Evolutionary conservation across 1,140 invertebrate genomes (phyloP).

Genomic region (Geopemphigus sp.): DNA sequence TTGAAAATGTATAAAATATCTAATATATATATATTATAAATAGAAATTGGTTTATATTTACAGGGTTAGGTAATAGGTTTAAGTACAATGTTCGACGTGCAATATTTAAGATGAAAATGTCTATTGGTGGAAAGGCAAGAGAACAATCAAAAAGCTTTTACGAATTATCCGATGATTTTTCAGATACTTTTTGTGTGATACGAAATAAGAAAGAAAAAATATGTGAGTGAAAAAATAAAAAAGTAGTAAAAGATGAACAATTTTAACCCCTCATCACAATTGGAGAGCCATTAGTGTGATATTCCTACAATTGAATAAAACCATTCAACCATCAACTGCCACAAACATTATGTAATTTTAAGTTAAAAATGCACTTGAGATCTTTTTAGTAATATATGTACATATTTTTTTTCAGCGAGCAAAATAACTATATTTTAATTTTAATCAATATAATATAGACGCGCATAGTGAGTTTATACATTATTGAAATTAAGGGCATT

Average conservation of each 20-base stretch:
- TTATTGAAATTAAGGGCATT: too few species aligned
- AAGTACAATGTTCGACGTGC: background rate
- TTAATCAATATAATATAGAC: background rate
- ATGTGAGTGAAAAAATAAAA: slow-evolving; percentile 12
- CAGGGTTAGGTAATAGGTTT: slow-evolving; percentile 4
- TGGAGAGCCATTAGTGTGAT: slow-evolving; percentile 45
- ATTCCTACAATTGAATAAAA: slow-evolving; percentile 46
- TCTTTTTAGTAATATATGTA: slow-evolving; percentile 1
- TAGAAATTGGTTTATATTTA: too few species aligned
- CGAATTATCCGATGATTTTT: slow-evolving; percentile 20
- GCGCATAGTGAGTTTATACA: too few species aligned
- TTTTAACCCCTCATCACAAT: slow-evolving; percentile 44
- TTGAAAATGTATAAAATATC: too few species aligned
- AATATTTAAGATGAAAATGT: slow-evolving; percentile 1
- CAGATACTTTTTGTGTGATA: background rate
- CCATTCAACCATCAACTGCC: slow-evolving; percentile 37
- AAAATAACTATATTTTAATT: background rate
- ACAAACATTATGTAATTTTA: slow-evolving; percentile 38
- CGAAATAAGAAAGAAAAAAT: background rate
- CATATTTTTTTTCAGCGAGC: background rate
- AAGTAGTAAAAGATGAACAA: slow-evolving; percentile 37
- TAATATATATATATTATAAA: too few species aligned
- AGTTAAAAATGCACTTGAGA: background rate
- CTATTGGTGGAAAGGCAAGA: slow-evolving; percentile 7
- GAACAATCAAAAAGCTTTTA: slow-evolving; percentile 38